phyloP scores from a whole-genome alignment of 2,888 invertebrate species.

The Idaea dimidiata region DNA sequence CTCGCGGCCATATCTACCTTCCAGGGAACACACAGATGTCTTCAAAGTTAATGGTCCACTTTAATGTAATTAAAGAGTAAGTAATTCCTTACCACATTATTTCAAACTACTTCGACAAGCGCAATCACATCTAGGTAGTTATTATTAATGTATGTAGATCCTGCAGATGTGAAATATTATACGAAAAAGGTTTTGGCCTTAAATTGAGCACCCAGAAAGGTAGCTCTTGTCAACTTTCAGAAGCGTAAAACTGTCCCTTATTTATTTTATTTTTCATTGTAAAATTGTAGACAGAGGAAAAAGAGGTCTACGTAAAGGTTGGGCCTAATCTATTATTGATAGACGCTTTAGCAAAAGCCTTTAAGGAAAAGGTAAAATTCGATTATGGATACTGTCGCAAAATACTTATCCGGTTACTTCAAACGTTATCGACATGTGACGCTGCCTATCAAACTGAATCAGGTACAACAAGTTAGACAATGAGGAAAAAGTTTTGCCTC shows the following conservation, averaged over 20 bases:
- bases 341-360: slow-evolving; percentile 41
- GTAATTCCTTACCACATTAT: slow-evolving; percentile 9
- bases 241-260: slow-evolving; percentile 34
- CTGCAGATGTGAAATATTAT: background rate
- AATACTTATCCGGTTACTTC: slow-evolving; percentile 33
- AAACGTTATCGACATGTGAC: slow-evolving; percentile 17
- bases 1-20: slow-evolving; percentile 20
- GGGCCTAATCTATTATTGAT: slow-evolving; percentile 59
- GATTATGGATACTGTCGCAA: slow-evolving; percentile 37
- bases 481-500: background rate
- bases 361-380: slow-evolving; percentile 37
- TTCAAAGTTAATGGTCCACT: slow-evolving; percentile 33
- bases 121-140: slow-evolving; percentile 2
- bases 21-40: slow-evolving; percentile 53
- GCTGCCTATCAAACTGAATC: slow-evolving; percentile 9
- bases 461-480: slow-evolving; percentile 2
- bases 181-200: slow-evolving; percentile 24
- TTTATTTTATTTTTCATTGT: slow-evolving; percentile 43
- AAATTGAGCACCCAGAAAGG: slow-evolving; percentile 34
- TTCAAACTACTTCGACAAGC: slow-evolving; percentile 11
- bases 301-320: slow-evolving; percentile 45
- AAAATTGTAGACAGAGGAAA: slow-evolving; percentile 48
- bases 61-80: slow-evolving; percentile 18
- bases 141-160: background rate
- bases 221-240: slow-evolving; percentile 21